Conservation (phyloP, 2,797 vertebrate genomes). For the Todus mexicanus region DNA sequence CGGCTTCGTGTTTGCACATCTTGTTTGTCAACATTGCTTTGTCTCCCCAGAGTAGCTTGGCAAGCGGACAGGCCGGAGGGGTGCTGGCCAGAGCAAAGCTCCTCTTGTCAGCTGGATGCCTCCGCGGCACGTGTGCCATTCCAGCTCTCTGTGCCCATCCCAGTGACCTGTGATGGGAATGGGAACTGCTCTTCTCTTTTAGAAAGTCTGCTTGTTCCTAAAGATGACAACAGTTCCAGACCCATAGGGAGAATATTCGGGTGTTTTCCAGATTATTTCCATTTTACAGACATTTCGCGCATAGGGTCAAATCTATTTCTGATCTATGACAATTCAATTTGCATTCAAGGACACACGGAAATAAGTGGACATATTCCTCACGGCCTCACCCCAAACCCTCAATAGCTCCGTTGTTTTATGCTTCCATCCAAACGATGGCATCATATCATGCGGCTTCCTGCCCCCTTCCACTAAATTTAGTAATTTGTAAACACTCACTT, state of each 20-base stretch:
- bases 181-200: background rate
- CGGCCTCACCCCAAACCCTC: background rate
- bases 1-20: background rate
- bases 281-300: background rate
- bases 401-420: background rate
- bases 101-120: background rate
- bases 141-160: accelerated
- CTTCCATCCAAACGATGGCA: background rate
- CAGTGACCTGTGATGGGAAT: background rate
- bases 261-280: accelerated
- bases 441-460: background rate
- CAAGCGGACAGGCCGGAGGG: background rate
- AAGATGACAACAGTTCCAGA: background rate
- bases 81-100: background rate
- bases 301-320: background rate
- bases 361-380: background rate
- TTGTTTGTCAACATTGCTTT: background rate
- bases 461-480: background rate
- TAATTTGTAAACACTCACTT: background rate
- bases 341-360: background rate
- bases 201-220: background rate
- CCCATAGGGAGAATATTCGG: background rate
- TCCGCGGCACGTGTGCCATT: background rate
- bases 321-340: background rate
- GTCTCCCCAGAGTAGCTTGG: background rate